These are phyloP conservation scores for Galagoides demidoff DNA, from an alignment of 2,797 vertebrate genomes.

Conservation along the genomic window DNA sequence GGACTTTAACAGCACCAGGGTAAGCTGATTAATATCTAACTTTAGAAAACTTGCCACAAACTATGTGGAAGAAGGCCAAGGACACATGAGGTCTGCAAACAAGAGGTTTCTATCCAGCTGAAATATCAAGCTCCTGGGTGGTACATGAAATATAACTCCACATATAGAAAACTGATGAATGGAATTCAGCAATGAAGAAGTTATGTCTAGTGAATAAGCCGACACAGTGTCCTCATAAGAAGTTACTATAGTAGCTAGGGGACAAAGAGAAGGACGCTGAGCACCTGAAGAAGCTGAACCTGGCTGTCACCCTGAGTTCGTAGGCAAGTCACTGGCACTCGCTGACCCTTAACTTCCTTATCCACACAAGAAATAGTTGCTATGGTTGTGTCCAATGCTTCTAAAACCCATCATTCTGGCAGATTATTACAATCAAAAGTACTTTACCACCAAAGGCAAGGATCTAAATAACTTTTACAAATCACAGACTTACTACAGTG, in stretches of 20 bases:
- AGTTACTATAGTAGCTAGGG: background rate
- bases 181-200: background rate
- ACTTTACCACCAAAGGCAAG: conserved; percentile 20
- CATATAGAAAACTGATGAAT: background rate
- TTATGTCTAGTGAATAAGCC: background rate
- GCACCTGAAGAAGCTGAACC: background rate
- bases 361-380: background rate
- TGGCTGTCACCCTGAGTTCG: background rate
- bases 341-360: background rate
- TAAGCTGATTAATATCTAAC: background rate
- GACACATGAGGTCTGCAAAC: background rate
- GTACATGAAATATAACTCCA: background rate
- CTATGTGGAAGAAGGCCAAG: background rate
- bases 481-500: background rate
- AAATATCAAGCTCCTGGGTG: background rate
- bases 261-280: background rate
- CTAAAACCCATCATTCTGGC: background rate
- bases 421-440: background rate
- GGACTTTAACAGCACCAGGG: background rate
- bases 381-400: background rate
- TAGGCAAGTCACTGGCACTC: background rate
- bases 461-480: background rate
- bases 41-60: background rate
- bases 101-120: background rate
- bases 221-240: background rate